These are phyloP conservation scores for Andrena fulva DNA, from an alignment of 2,888 invertebrate genomes.

Conservation along the genomic window DNA sequence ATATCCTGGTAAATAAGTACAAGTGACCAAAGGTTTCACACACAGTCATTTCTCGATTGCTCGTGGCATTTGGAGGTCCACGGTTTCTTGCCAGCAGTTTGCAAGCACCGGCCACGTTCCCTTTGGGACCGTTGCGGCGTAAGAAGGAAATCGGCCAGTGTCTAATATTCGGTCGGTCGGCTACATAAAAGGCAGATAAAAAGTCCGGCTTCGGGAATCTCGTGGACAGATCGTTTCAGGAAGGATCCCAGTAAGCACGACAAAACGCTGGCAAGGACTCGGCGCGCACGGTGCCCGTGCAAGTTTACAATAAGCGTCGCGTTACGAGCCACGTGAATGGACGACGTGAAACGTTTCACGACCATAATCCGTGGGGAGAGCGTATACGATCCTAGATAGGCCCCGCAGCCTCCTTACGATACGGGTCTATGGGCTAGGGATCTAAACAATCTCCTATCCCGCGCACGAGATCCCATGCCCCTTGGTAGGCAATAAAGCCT, in stretches of 20 bases:
- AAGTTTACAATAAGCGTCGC: constrained; percentile 73
- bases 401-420: constrained; percentile 70
- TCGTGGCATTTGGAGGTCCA: no score
- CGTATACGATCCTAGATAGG: constrained; percentile 75
- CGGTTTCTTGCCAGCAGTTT: background rate
- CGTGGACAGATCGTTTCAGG: constrained; percentile 57
- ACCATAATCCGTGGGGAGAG: constrained; percentile 68
- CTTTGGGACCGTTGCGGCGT: background rate
- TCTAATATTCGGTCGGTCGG: constrained; percentile 36
- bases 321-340: constrained; percentile 73
- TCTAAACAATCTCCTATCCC: constrained; percentile 76
- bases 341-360: constrained; percentile 72
- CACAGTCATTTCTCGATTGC: no score
- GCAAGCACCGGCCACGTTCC: background rate
- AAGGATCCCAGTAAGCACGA: constrained; percentile 64
- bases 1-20: no score
- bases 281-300: constrained; percentile 57
- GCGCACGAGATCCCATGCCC: constrained; percentile 59
- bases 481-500: constrained; percentile 70
- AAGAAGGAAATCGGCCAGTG: constrained; percentile 5
- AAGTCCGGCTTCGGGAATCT: constrained; percentile 41
- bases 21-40: no score
- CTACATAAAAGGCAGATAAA: constrained; percentile 59
- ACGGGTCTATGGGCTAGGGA: constrained; percentile 72
- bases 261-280: constrained; percentile 64